A percentile compares a stretch with the other conserved stretches of the same genome.
phyloP scores from a whole-genome alignment of 2,797 vertebrate genomes.

The Sebastes ruberrimus region DNA sequence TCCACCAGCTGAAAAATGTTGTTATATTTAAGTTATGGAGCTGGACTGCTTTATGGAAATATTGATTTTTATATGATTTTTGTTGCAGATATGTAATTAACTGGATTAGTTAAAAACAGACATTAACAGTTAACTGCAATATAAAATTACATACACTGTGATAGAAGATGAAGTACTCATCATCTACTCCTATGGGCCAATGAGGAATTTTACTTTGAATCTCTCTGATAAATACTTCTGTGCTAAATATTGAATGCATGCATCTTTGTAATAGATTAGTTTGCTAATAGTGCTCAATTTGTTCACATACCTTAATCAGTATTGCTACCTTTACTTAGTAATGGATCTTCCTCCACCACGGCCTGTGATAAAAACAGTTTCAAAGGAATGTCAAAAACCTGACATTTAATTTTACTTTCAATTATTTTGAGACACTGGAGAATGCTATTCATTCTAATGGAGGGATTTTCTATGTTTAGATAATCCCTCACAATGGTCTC shows the following conservation, averaged over 20 bases:
- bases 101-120: background rate
- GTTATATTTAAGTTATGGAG: background rate
- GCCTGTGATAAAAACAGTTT: slow-evolving; percentile 20
- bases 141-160: background rate
- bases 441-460: slow-evolving; percentile 18
- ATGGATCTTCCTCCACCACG: background rate
- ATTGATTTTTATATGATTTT: background rate
- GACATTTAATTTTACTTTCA: slow-evolving; percentile 31
- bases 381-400: slow-evolving; percentile 16
- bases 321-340: background rate
- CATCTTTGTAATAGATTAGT: background rate
- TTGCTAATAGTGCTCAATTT: background rate
- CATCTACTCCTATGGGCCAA: no score
- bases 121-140: background rate
- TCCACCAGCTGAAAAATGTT: background rate
- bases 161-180: background rate
- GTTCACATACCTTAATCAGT: background rate
- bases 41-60: background rate
- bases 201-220: no score
- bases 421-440: slow-evolving; percentile 9
- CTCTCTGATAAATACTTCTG: background rate
- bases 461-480: slow-evolving; percentile 48
- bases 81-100: background rate
- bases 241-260: background rate
- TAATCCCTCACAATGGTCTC: slow-evolving; percentile 62